phyloP scores from a whole-genome alignment of 2,888 invertebrate species.

The Sycophila texana region DNA sequence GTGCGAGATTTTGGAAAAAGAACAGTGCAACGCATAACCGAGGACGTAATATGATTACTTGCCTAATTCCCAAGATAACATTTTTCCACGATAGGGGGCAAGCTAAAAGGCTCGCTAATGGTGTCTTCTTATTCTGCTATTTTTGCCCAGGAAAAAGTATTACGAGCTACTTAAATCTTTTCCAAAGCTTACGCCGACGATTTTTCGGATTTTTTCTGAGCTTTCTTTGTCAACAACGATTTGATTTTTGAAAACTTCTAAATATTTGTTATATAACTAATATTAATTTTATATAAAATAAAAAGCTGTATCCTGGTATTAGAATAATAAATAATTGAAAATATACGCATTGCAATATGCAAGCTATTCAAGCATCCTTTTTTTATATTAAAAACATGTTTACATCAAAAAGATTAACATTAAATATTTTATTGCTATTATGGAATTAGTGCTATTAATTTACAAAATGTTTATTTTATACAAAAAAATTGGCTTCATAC shows the following conservation, averaged over 20 bases:
- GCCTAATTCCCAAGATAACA: slow-evolving; percentile 38
- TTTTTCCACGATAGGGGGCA: slow-evolving; percentile 17
- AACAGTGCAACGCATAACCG: slow-evolving; percentile 1
- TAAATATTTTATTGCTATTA: too few relatives aligned
- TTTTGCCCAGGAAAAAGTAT: slow-evolving; percentile 22
- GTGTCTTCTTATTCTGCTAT: slow-evolving; percentile 26
- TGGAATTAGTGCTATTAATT: too few relatives aligned
- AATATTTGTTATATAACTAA: not conserved
- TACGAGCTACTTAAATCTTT: slow-evolving; percentile 28
- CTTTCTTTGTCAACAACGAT: not conserved
- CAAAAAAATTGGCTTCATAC: not conserved
- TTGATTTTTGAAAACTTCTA: not conserved
- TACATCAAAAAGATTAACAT: too few relatives aligned
- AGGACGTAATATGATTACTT: slow-evolving; percentile 25
- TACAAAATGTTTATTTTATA: not conserved
- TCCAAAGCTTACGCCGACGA: not conserved
- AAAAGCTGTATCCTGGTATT: not conserved
- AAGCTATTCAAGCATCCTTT: too few relatives aligned
- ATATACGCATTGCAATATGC: too few relatives aligned
- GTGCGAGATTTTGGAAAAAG: not conserved
- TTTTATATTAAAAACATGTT: too few relatives aligned
- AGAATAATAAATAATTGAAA: not conserved
- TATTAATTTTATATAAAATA: not conserved
- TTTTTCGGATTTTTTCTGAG: slow-evolving; percentile 4
- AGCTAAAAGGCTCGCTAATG: slow-evolving; percentile 29